Evolutionary conservation across 2,888 invertebrate genomes (phyloP), one percentile per base, ranked within the genome.

Genomic region (Idaea biselata): DNA sequence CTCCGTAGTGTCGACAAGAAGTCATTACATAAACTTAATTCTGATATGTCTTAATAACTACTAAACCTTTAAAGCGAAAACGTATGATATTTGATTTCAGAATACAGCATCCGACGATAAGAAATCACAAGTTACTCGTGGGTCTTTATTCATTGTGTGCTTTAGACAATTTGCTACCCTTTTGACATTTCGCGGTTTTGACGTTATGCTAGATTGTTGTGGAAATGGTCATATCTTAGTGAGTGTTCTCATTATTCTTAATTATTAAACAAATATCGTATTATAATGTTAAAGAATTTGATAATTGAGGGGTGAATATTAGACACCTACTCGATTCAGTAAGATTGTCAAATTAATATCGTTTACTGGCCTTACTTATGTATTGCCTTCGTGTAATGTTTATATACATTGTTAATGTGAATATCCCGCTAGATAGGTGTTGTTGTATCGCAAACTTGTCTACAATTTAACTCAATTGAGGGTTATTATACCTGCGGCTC

Each of bases 331-430:
- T 44, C 44, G 44, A 44, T 66, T 68, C 67, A 64, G 61, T 60
- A 61, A 67, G 33, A 63, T 69, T 68, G 44, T 44, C 44, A 44
- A 44, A 44, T 44, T 44, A 44, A 8, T 44, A 44, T 44, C 8
- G 44, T 44, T 44, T 44, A 44, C 44, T 44, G 44, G 44, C 44
- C 44, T 44, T 44, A 44, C 44, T 14, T 44, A 44, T 44, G 44
- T 44, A 44, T 11, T 44, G 44, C 44, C 44, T 44, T 44, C 44
- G 44, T 44, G 14, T 44, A 44, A 44, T 44, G 44, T 44, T 33
- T 33, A 44, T 8, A 14, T 44, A 44, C 44, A 44, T 44, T 44
- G 44, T 44, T 44, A 44, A 44, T 7, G 44, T 44, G 44, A 44
- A 44, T 44, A 44, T 44, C 44, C 44, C 8, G 44, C 44, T 44